These are phyloP conservation scores for Ptilonorhynchus violaceus DNA, from an alignment of 2,113 vertebrate species.

Conservation along the genomic window DNA sequence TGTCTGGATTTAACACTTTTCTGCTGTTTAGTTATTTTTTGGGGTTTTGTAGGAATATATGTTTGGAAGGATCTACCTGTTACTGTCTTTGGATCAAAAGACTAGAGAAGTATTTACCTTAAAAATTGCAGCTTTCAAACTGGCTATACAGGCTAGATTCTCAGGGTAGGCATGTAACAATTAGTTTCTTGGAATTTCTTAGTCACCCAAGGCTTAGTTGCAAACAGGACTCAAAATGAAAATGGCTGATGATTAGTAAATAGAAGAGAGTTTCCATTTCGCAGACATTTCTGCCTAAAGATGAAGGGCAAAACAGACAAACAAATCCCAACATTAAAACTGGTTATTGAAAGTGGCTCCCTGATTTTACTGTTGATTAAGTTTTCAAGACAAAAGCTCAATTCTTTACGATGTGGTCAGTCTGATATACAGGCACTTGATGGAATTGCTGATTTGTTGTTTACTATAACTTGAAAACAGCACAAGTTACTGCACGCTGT, in stretches of 20 bases:
- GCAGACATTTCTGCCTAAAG: background rate
- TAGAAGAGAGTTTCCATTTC: background rate
- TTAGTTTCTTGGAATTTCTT: background rate
- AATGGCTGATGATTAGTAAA: background rate
- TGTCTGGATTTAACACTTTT: background rate
- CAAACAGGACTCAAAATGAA: background rate
- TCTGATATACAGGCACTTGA: background rate
- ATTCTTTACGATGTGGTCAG: accelerated
- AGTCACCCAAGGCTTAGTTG: background rate
- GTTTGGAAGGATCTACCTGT: background rate
- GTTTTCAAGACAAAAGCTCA: background rate
- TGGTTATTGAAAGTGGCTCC: background rate
- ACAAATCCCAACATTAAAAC: background rate
- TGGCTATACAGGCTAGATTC: background rate
- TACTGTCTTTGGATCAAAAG: background rate
- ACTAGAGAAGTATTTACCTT: background rate
- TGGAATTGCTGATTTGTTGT: background rate
- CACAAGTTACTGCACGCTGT: background rate
- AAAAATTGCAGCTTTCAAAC: background rate
- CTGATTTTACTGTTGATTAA: background rate
- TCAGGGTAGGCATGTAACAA: background rate
- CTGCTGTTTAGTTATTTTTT: background rate
- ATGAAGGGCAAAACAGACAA: background rate
- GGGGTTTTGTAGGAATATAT: background rate
- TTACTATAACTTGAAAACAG: background rate